Evolutionary conservation across 1,140 invertebrate species (phyloP), one percentile per base, ranked within the genome.

Genomic region (Penaeus indicus): DNA sequence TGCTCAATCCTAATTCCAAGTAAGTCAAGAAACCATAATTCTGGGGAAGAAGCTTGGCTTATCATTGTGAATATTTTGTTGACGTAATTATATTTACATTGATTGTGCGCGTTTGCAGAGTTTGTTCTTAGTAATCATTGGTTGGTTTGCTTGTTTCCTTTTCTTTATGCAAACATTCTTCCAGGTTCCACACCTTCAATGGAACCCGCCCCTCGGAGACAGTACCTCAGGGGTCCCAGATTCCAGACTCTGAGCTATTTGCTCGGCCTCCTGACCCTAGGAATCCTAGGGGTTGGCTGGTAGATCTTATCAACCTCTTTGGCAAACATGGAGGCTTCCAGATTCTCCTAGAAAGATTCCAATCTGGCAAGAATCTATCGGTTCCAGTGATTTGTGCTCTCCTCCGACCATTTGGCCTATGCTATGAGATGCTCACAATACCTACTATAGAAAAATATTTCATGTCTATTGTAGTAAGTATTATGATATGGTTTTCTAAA

Each of bases 231-330:
- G 94, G 94, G 67, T 94, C 94, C 32, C 95, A 94, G 91, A 93
- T 95, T 86, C 92, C 94, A 78, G 95, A 96, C 91, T 95, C 96
- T 92, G 96, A 97, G 42, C 42, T 90, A 22, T 91, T 79, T 89
- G 90, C 91, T 22, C 62, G 89, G 79, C 88, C 90, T 25, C 89
- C 89, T 63, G 90, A 91, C 69, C 84, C 88, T 27, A 84, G 91
- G 38, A 88, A 88, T 67, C 95, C 96, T 67, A 94, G 97, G 92
- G 98, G 98, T 77, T 99, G 98, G 98, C 95, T 99, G 62, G 97
- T 99, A 84, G 98, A 99, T 95, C 94, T 99, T 89, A 97, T 99
- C 86, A 99, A 99, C 94, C 95, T 95, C 94, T 99, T 99, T 94
- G 98, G 98, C 27, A 95, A 95, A 92, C 93, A 97, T 75, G 95